Base-by-base conservation (phyloP, 2,113 vertebrate species). In the Spilogale gracilis region DNA sequence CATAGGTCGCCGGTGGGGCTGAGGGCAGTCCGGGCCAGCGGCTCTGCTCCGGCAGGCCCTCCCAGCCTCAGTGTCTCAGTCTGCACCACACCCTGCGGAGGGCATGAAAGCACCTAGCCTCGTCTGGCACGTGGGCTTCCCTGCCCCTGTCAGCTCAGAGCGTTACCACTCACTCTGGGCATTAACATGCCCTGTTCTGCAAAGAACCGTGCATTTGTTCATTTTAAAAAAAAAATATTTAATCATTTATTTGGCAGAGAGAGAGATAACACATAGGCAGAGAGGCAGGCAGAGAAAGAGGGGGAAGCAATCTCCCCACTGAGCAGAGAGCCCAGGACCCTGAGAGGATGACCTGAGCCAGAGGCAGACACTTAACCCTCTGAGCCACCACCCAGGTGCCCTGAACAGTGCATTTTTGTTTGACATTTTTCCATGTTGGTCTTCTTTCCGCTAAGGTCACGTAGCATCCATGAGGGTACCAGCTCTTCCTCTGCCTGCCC, bases 201-300 rank as follows among this genome's bases (percentile, higher is more conserved):
- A 11, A 5, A 0, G 3, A 82, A 78, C 2, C 17, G 8, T 0
- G 11, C 0, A 0, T 23, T 65, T 12, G 38, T 38, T 38, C 38
- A 38, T 38, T 38, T 38, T 38, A 38, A 38, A 38, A 38, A 38
- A 38, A 38, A 38, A 38, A n/a, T n/a, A n/a, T 38, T 38, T 38
- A 38, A 2, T 38, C 38, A 38, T 38, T 38, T 38, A 38, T 38
- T 38, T 38, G 38, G 38, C 38, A 38, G 38, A 38, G 38, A 38
- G 38, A 38, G 38, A 38, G 38, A 38, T 38, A 38, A 38, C 38
- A 38, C 38, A 38, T 38, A 38, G 38, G 38, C 38, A 38, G 38
- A 38, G 38, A 38, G 38, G 38, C 38, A 38, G 38, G 38, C 38
- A 38, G 38, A 38, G 38, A 38, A 38, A 38, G 38, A 38, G 38